Base-by-base conservation (phyloP, 2,888 invertebrate genomes). In the Thysanoteuthis rhombus region DNA sequence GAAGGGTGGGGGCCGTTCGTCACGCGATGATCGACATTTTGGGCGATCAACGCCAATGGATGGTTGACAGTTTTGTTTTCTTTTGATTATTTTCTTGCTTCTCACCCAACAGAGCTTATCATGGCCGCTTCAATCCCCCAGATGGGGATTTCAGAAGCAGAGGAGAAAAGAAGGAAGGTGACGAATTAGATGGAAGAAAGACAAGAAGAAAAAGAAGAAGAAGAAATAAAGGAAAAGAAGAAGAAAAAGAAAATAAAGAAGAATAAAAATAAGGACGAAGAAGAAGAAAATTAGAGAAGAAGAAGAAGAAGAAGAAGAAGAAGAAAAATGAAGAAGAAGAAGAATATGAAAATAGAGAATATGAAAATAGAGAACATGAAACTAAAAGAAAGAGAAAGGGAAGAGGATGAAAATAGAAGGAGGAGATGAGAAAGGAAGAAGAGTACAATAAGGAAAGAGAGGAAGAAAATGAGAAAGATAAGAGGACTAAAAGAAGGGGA, bases 351-450 rank as follows among this genome's bases (percentile, higher is more conserved):
- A n/a, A n/a, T n/a, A n/a, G n/a, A n/a, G n/a, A n/a, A n/a, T n/a
- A n/a, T 0, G 2, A 12, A 75, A 2, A 8, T 8, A 75, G 10
- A 16, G n/a, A n/a, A 0, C 2, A n/a, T 0, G 12, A 2, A 10
- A n/a, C 0, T 0, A 2, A 58, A 0, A 32, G 32, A 32, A 10
- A 32, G 10, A 32, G 12, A 12, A n/a, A n/a, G 1, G 10, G 16
- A n/a, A 2, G 19, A n/a, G 2, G n/a, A 16, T 8, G n/a, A 12
- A 6, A n/a, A n/a, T 8, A 1, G n/a, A 1, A 10, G n/a, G 0
- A 32, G 5, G 5, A 28, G 25, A 1, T 0, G 8, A 4, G n/a
- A 6, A n/a, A n/a, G n/a, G 6, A 75, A 0, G 6, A 75, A n/a
- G n/a, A 8, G 8, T 10, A 32, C 10, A 19, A 19, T 19, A 32